A percentile compares a stretch with the other conserved stretches of the same genome.
Conservation (phyloP, 2,113 vertebrate genomes). For the Proterorhinus semilunaris region DNA sequence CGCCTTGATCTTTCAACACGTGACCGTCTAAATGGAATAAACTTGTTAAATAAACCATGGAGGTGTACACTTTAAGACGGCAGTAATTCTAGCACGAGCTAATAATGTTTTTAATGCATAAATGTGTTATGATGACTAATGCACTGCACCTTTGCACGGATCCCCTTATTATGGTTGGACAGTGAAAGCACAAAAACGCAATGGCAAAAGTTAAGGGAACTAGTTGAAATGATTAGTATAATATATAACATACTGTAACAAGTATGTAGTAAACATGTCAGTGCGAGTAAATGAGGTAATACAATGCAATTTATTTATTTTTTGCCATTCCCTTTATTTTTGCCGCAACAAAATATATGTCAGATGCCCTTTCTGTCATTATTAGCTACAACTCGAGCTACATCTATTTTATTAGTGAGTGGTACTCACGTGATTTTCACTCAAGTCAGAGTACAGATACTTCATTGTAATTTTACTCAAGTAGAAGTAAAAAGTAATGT, state of each 20-base stretch:
- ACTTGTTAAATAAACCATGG: fast-evolving
- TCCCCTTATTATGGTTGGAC: not conserved
- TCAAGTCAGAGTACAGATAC: too few species aligned
- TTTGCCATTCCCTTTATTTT: too few species aligned
- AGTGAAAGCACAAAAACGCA: not conserved
- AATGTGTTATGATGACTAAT: not conserved
- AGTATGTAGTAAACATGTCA: not conserved
- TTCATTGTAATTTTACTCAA: too few species aligned
- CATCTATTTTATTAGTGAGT: too few species aligned
- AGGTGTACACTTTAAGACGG: not conserved
- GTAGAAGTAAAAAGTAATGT: too few species aligned
- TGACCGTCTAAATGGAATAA: fast-evolving
- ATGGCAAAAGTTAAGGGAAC: not conserved
- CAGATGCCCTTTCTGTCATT: too few species aligned
- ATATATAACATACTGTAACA: not conserved
- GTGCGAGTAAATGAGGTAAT: too few species aligned
- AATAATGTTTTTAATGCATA: not conserved
- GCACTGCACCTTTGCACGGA: not conserved
- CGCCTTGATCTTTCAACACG: fast-evolving
- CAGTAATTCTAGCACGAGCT: fast-evolving
- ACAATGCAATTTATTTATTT: too few species aligned
- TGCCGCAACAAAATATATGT: too few species aligned
- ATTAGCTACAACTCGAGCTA: too few species aligned
- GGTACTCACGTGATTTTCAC: too few species aligned
- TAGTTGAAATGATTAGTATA: not conserved